Evolutionary conservation across 2,888 invertebrate genomes (phyloP).

Genomic region (Clanis bilineata): DNA sequence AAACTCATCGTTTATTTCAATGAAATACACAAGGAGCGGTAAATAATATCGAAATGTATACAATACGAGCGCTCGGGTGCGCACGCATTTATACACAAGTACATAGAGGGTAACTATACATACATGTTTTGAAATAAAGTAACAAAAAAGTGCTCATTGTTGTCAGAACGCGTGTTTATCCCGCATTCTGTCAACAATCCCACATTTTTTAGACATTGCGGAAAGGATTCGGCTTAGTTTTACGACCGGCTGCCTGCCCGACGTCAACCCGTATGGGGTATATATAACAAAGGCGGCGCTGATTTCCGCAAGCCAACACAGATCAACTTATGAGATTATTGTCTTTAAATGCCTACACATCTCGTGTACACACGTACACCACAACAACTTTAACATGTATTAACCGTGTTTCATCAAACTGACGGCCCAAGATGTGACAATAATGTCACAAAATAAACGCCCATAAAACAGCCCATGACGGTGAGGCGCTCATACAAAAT

Average conservation of each 20-base stretch:
- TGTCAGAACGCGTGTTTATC: neutral
- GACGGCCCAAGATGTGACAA: neutral
- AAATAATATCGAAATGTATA: neutral
- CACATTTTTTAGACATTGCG: too few relatives aligned
- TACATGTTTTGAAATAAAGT: neutral
- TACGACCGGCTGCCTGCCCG: too few relatives aligned
- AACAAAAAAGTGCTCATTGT: too few relatives aligned
- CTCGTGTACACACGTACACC: too few relatives aligned
- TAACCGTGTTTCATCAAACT: neutral
- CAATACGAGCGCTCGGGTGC: neutral
- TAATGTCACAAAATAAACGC: neutral
- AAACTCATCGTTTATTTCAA: constrained; percentile 6
- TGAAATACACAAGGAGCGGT: neutral
- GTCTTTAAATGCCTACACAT: neutral
- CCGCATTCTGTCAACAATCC: neutral
- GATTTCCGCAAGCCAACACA: neutral
- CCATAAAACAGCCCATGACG: neutral
- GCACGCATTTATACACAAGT: neutral
- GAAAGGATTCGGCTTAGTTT: too few relatives aligned
- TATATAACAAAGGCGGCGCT: too few relatives aligned
- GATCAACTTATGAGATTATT: neutral
- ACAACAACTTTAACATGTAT: neutral
- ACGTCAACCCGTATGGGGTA: too few relatives aligned
- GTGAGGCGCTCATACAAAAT: neutral
- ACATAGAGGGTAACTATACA: neutral